phyloP scores from a whole-genome alignment of 2,888 invertebrate species.

The Colostygia pectinataria region DNA sequence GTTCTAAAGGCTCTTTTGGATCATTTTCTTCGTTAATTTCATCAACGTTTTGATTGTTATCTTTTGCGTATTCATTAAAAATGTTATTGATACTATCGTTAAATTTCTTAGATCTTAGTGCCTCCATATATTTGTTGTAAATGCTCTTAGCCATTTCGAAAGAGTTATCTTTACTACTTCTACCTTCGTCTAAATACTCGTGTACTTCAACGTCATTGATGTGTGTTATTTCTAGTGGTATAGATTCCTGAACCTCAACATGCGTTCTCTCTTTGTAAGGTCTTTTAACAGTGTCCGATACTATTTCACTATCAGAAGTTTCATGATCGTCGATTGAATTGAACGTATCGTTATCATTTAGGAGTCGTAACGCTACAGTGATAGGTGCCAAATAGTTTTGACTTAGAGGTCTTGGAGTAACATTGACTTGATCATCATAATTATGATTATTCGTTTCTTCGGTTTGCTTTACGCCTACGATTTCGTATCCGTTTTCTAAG shows the following conservation, averaged over 20 bases:
- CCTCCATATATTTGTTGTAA: conserved; percentile 62
- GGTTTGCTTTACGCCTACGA: conserved; percentile 62
- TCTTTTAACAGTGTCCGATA: conserved; percentile 60
- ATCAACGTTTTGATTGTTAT: conserved; percentile 55
- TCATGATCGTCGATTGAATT: conserved; percentile 68
- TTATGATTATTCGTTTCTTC: conserved; percentile 44
- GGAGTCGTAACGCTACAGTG: conserved; percentile 82
- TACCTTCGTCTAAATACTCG: conserved; percentile 69
- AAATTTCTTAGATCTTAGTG: conserved; percentile 65
- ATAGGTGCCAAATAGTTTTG: conserved; percentile 84
- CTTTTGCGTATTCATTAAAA: conserved; percentile 49
- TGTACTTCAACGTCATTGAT: conserved; percentile 75
- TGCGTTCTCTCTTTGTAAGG: conserved; percentile 75
- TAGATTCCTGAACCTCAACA: conserved; percentile 86
- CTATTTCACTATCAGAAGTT: conserved; percentile 66
- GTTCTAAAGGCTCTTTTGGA: conserved; percentile 54
- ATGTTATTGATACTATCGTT: conserved; percentile 59
- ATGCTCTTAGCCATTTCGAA: conserved; percentile 53
- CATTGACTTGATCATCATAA: conserved; percentile 58
- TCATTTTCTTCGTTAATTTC: conserved; percentile 42
- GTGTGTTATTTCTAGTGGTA: conserved; percentile 80
- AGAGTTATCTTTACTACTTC: conserved; percentile 53
- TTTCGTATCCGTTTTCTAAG: conserved; percentile 70
- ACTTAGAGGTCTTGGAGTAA: conserved; percentile 81
- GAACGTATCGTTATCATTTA: conserved; percentile 68